Percentiles rank a stretch among this genome's conserved stretches.
Evolutionary conservation across 2,888 invertebrate species (phyloP).

Genomic region (Drosophila paucipuncta): DNA sequence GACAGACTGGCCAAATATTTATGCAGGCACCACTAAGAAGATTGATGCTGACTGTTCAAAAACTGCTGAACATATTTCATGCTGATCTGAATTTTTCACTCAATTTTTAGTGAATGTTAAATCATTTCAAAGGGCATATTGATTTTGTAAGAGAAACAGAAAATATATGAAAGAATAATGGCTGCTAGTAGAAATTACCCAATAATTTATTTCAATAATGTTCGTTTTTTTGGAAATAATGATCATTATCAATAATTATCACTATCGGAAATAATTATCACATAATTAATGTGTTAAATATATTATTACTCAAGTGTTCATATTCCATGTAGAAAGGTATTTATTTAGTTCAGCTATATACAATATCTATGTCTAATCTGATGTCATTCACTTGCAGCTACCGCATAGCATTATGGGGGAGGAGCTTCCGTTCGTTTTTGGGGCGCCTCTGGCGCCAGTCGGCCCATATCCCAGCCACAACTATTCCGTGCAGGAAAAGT

Average conservation of each 20-base stretch:
- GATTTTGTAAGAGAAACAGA: background rate
- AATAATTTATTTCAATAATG: background rate
- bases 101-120: conserved; percentile 26
- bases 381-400: conserved; percentile 85
- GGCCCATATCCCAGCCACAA: conserved; percentile 90
- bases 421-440: conserved; percentile 94
- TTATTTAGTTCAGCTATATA: background rate
- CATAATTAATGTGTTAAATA: no score
- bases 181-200: no score
- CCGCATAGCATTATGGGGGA: conserved; percentile 93
- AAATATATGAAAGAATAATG: background rate
- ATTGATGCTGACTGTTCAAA: conserved; percentile 73
- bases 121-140: conserved; percentile 14
- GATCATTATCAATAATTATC: no score
- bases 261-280: background rate
- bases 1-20: conserved; percentile 66
- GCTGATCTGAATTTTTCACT: conserved; percentile 51
- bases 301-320: background rate
- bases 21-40: conserved; percentile 65
- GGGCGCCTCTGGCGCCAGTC: conserved; percentile 91
- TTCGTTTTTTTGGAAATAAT: no score
- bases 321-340: conserved; percentile 28
- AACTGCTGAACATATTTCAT: conserved; percentile 52
- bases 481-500: conserved; percentile 91
- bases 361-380: background rate